phyloP scores from a whole-genome alignment of 2,888 invertebrate genomes.

The Dione vanillae region DNA sequence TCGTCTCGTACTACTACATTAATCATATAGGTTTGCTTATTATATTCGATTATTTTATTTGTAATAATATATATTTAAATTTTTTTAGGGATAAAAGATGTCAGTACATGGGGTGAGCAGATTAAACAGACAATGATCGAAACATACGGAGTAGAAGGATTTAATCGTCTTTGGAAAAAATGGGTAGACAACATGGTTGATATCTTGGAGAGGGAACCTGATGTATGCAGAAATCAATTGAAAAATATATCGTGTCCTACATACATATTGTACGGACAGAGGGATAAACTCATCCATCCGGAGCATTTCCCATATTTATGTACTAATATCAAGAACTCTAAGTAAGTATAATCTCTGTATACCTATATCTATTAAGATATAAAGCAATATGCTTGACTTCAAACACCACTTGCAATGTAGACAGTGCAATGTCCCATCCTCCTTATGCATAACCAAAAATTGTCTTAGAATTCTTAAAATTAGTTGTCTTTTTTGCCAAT shows the following conservation, averaged over 20 bases:
- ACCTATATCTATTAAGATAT: too few species aligned
- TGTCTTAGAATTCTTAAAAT: too few species aligned
- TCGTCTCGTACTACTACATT: too few species aligned
- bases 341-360: slow-evolving; percentile 25
- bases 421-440: too few species aligned
- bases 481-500: too few species aligned
- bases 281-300: slow-evolving; percentile 23
- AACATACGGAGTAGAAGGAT: slow-evolving; percentile 87
- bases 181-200: slow-evolving; percentile 86
- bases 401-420: too few species aligned
- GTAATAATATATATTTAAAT: too few species aligned
- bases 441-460: too few species aligned
- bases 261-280: slow-evolving; percentile 31
- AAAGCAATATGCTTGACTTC: too few species aligned
- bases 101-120: slow-evolving; percentile 88
- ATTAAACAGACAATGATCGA: slow-evolving; percentile 87
- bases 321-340: slow-evolving; percentile 31
- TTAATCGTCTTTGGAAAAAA: slow-evolving; percentile 85
- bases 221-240: slow-evolving; percentile 86
- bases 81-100: slow-evolving; percentile 82
- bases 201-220: slow-evolving; percentile 63
- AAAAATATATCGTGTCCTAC: slow-evolving; percentile 80
- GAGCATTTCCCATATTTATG: slow-evolving; percentile 18
- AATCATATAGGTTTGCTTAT: too few species aligned
- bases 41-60: too few species aligned